A percentile compares a stretch with the other conserved stretches of the same genome.
phyloP scores from a whole-genome alignment of 2,888 invertebrate species.

The Xylota segnis region DNA sequence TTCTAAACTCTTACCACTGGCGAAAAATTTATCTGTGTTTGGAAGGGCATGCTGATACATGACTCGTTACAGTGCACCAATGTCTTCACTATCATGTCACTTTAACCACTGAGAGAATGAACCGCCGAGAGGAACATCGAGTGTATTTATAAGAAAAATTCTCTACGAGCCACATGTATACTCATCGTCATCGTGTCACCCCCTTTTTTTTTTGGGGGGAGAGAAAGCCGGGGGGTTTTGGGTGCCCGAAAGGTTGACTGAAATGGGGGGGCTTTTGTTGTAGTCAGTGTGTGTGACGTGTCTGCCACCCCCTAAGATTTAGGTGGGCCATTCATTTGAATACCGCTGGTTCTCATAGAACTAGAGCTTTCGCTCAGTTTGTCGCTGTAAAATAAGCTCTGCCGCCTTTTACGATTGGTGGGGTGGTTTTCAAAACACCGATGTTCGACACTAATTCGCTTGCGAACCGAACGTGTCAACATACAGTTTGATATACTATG shows the following conservation, averaged over 20 bases:
- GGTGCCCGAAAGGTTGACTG: not conserved
- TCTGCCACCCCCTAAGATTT: slow-evolving; percentile 43
- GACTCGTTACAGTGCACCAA: slow-evolving; percentile 84
- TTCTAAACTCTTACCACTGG: slow-evolving; percentile 82
- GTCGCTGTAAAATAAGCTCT: slow-evolving; percentile 33
- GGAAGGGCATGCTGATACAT: slow-evolving; percentile 85
- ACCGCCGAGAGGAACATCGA: slow-evolving; percentile 80
- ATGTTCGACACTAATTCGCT: slow-evolving; percentile 44
- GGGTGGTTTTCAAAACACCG: slow-evolving; percentile 7
- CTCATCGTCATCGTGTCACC: slow-evolving; percentile 38
- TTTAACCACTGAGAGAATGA: slow-evolving; percentile 85
- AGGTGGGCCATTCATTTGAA: slow-evolving; percentile 53
- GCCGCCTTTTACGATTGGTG: not conserved
- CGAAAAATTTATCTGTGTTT: slow-evolving; percentile 84
- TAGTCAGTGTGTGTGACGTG: slow-evolving; percentile 29
- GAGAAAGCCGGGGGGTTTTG: slow-evolving; percentile 27
- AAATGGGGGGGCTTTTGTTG: slow-evolving; percentile 12
- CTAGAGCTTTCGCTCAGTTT: slow-evolving; percentile 55
- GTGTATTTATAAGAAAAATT: slow-evolving; percentile 82
- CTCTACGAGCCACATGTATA: slow-evolving; percentile 46
- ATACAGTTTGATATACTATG: slow-evolving; percentile 4
- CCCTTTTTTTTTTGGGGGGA: slow-evolving; percentile 30
- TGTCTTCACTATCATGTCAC: slow-evolving; percentile 85
- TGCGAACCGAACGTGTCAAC: slow-evolving; percentile 10
- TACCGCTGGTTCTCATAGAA: slow-evolving; percentile 10